Conservation (phyloP, 2,888 invertebrate genomes). For the Agrotis puta region DNA sequence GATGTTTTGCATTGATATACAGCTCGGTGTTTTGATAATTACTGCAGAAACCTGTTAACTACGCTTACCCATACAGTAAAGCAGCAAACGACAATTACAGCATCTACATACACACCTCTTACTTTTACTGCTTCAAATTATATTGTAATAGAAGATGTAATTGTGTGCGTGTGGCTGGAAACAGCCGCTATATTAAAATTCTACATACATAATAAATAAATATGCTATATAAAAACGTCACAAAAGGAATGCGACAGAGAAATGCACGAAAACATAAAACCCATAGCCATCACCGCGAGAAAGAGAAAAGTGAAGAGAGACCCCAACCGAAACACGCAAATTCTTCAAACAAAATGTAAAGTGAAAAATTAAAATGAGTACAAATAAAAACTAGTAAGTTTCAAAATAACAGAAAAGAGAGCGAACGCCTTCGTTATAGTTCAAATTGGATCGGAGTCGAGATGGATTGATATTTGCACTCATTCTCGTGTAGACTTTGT, state of each 20-base stretch:
- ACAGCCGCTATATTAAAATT: slow-evolving; percentile 49
- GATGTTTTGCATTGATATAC: slow-evolving; percentile 48
- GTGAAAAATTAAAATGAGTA: slow-evolving; percentile 52
- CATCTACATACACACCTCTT: slow-evolving; percentile 44
- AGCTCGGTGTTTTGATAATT: slow-evolving; percentile 44
- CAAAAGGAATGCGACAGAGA: slow-evolving; percentile 71
- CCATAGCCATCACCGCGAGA: slow-evolving; percentile 85
- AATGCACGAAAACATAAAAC: slow-evolving; percentile 80
- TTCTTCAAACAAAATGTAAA: slow-evolving; percentile 84
- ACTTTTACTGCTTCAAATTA: slow-evolving; percentile 1
- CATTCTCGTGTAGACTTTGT: slow-evolving; percentile 71
- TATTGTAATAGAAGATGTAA: slow-evolving; percentile 55
- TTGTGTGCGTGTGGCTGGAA: slow-evolving; percentile 46
- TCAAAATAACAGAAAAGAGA: slow-evolving; percentile 27
- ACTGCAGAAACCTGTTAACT: slow-evolving; percentile 53
- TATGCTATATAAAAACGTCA: slow-evolving; percentile 65
- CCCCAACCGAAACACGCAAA: slow-evolving; percentile 82
- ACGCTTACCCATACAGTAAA: slow-evolving; percentile 59
- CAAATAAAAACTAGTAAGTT: slow-evolving; percentile 46
- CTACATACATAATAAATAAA: slow-evolving; percentile 48
- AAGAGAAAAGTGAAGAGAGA: slow-evolving; percentile 70
- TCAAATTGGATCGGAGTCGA: slow-evolving; percentile 4
- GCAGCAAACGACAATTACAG: slow-evolving; percentile 64
- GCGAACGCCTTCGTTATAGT: slow-evolving; percentile 8
- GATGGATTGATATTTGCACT: slow-evolving; percentile 45